Percentiles rank a stretch among this genome's conserved stretches.
These are phyloP conservation scores for Halictus quadricinctus DNA, from an alignment of 2,888 invertebrate genomes.

Conservation along the genomic window DNA sequence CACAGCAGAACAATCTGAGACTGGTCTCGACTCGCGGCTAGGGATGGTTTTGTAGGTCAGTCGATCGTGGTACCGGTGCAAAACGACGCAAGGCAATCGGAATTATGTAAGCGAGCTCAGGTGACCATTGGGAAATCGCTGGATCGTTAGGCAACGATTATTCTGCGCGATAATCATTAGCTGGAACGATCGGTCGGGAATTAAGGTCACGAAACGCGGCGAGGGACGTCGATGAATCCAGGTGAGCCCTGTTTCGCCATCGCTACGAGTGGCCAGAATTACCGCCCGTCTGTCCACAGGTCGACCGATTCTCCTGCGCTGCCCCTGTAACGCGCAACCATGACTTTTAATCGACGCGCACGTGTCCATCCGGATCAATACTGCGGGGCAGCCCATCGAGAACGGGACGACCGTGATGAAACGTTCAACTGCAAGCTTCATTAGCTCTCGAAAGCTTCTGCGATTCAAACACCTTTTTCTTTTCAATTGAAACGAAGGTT, in stretches of 20 bases:
- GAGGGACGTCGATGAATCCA: slow-evolving; percentile 33
- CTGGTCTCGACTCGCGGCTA: not conserved
- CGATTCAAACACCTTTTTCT: not conserved
- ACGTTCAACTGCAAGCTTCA: not conserved
- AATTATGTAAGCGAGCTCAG: slow-evolving; percentile 68
- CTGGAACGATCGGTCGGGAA: slow-evolving; percentile 44
- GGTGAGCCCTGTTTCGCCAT: slow-evolving; percentile 10
- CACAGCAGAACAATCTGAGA: not conserved
- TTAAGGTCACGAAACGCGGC: slow-evolving; percentile 53
- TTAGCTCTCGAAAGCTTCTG: not conserved
- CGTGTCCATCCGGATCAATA: slow-evolving; percentile 7
- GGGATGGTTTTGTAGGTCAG: not conserved
- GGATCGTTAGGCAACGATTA: slow-evolving; percentile 60
- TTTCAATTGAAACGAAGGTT: not conserved
- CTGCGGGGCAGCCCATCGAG: not conserved
- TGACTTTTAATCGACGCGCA: slow-evolving; percentile 1
- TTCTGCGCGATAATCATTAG: slow-evolving; percentile 57
- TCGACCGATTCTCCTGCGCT: slow-evolving; percentile 6
- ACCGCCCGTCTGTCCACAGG: not conserved
- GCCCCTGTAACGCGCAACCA: slow-evolving; percentile 3
- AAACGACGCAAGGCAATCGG: not conserved
- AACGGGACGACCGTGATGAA: not conserved
- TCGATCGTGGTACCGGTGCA: not conserved
- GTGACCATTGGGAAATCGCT: slow-evolving; percentile 51
- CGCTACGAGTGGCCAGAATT: not conserved